Conservation (phyloP, 2,797 vertebrate species). For the Octomys mimax region DNA sequence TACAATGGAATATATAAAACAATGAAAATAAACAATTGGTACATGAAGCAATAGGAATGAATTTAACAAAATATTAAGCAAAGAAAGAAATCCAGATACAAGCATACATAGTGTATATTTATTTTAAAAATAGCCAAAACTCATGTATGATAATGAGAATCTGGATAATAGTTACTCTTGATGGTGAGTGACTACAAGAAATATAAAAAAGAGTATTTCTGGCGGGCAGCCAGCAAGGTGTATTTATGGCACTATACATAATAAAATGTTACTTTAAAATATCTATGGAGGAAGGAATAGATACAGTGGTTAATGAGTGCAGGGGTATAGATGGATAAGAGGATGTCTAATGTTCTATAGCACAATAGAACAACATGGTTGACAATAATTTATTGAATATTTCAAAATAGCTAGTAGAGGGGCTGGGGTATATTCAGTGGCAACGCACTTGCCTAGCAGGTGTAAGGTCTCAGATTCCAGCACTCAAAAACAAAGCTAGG, state of each 20-base stretch:
- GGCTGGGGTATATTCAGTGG: background rate
- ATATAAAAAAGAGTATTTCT: background rate
- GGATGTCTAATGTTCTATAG: background rate
- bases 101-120: background rate
- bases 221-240: background rate
- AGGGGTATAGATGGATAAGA: background rate
- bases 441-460: background rate
- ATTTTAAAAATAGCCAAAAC: constrained; percentile 53
- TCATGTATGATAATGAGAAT: constrained; percentile 6
- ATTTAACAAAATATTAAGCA: background rate
- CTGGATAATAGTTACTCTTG: background rate
- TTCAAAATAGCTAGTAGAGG: background rate
- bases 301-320: background rate
- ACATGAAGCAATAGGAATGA: constrained; percentile 36
- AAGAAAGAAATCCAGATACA: background rate
- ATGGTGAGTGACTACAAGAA: background rate
- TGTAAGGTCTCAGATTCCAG: background rate
- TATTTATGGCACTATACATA: constrained; percentile 1
- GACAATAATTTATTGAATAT: background rate
- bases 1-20: constrained; percentile 17
- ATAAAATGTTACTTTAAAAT: background rate
- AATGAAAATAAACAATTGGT: constrained; percentile 47
- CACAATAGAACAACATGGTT: background rate
- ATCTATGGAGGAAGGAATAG: background rate
- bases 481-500: background rate